Evolutionary conservation across 2,888 invertebrate species (phyloP).

Genomic region (Coelogynopora nodosa): DNA sequence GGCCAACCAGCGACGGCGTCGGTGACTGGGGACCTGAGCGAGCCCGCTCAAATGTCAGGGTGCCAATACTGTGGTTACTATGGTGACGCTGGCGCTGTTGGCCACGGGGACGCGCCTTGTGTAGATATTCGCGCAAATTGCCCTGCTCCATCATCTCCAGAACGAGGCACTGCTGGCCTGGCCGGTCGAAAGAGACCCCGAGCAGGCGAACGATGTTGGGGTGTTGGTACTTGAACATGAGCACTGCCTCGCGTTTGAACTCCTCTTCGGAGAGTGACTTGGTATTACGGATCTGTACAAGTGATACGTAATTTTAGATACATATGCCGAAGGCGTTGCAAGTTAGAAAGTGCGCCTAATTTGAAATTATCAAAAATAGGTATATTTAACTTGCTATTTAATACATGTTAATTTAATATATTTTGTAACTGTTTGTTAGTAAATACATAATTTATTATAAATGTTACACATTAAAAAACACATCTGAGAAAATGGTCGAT

Average conservation of each 20-base stretch:
- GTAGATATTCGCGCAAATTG: conserved; percentile 38
- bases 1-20: not conserved
- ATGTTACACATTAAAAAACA: too few relatives aligned
- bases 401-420: too few relatives aligned
- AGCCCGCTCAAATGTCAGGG: not conserved
- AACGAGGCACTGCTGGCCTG: conserved; percentile 38
- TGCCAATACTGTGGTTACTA: not conserved
- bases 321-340: too few relatives aligned
- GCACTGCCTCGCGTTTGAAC: conserved; percentile 36
- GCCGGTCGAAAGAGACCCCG: conserved; percentile 38
- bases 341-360: too few relatives aligned
- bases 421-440: too few relatives aligned
- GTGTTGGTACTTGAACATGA: conserved; percentile 40
- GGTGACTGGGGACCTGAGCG: not conserved
- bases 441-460: too few relatives aligned
- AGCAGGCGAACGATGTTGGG: conserved; percentile 41
- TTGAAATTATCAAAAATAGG: too few relatives aligned
- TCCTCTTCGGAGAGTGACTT: conserved; percentile 37
- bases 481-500: too few relatives aligned
- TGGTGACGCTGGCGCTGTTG: not conserved
- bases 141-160: conserved; percentile 44
- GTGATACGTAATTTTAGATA: too few relatives aligned
- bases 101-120: conserved; percentile 31
- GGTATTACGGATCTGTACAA: conserved; percentile 4
- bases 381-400: too few relatives aligned